Evolutionary conservation across 2,888 invertebrate species (phyloP).

Genomic region (Strigamia crassipes): DNA sequence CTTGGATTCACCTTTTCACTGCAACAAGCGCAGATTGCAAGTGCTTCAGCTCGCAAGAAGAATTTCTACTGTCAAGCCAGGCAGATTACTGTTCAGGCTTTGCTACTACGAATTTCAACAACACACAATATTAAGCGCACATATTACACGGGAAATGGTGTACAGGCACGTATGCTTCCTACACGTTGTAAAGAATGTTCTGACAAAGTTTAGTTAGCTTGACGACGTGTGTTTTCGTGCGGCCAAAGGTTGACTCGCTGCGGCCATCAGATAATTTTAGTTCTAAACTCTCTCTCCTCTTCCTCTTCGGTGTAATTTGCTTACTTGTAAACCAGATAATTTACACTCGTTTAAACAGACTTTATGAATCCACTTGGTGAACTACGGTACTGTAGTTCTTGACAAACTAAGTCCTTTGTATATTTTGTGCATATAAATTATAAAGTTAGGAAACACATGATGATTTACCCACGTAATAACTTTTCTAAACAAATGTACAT

Average conservation of each 20-base stretch:
- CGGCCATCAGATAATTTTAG: too few relatives aligned
- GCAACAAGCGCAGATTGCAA: slow-evolving; percentile 6
- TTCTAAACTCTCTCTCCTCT: too few relatives aligned
- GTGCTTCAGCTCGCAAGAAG: neutral
- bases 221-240: too few relatives aligned
- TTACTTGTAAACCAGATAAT: too few relatives aligned
- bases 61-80: slow-evolving; percentile 20
- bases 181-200: too few relatives aligned
- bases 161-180: slow-evolving; percentile 25
- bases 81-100: neutral
- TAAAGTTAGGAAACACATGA: neutral
- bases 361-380: too few relatives aligned
- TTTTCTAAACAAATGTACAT: neutral
- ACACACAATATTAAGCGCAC: slow-evolving; percentile 1
- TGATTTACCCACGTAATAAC: neutral
- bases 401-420: too few relatives aligned
- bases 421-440: neutral
- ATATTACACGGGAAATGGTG: neutral
- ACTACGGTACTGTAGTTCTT: too few relatives aligned
- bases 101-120: slow-evolving; percentile 4
- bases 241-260: too few relatives aligned
- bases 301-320: too few relatives aligned
- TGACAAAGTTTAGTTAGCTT: too few relatives aligned
- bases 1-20: slow-evolving; percentile 17
- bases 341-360: too few relatives aligned